Conservation (phyloP, 2,797 vertebrate species). For the Pseudochaenichthys georgianus region DNA sequence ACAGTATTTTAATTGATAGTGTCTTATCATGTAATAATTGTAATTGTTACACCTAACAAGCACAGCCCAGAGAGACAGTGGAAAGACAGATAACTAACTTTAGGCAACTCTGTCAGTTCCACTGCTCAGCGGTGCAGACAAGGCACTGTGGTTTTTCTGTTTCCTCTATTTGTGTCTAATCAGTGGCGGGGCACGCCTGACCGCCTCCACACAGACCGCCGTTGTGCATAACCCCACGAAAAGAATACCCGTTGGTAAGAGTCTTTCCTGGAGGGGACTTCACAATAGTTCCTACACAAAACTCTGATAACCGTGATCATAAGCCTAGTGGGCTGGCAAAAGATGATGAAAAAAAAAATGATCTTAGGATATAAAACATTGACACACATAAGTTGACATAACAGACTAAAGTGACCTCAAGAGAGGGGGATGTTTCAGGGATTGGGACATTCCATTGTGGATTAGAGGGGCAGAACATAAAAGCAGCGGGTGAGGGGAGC, state of each 20-base stretch:
- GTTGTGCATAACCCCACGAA: constrained; percentile 67
- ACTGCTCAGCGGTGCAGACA: constrained; percentile 48
- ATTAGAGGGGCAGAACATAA: constrained; percentile 78
- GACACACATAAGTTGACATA: neutral
- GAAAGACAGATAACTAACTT: constrained; percentile 13
- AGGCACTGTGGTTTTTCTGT: constrained; percentile 73
- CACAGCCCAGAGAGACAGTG: neutral
- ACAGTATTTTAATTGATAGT: neutral
- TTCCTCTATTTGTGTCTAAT: constrained; percentile 79
- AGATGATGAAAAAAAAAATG: constrained; percentile 18
- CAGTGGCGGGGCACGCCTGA: constrained; percentile 70
- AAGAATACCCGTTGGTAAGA: constrained; percentile 60
- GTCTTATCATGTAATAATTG: neutral
- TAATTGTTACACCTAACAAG: constrained; percentile 3
- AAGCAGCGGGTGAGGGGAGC: constrained; percentile 68
- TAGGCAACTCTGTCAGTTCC: constrained; percentile 36
- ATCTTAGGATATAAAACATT: constrained; percentile 40
- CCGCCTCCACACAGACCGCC: constrained; percentile 71
- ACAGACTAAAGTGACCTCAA: constrained; percentile 47
- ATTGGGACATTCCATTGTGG: constrained; percentile 82
- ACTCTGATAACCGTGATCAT: constrained; percentile 43
- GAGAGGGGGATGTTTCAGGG: constrained; percentile 63
- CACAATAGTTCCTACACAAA: constrained; percentile 44
- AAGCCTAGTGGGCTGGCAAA: constrained; percentile 18
- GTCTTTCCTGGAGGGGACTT: constrained; percentile 59